Conservation (phyloP, 1,140 invertebrate species). For the Aphelenchoides avenae region DNA sequence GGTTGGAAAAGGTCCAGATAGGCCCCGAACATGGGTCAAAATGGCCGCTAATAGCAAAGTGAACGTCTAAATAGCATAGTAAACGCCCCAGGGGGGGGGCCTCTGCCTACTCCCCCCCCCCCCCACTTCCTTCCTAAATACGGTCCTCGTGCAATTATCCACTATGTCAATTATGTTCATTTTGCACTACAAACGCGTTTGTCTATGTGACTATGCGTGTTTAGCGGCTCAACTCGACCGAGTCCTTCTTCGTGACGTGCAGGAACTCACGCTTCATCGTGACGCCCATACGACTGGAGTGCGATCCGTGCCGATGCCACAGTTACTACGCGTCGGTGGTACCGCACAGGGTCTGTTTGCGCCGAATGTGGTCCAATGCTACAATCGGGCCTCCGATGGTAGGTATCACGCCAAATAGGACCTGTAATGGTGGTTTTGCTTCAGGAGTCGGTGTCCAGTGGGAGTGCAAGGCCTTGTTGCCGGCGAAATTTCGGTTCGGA, state of each 20-base stretch:
- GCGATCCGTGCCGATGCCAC: slow-evolving; percentile 63
- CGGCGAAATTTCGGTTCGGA: slow-evolving; percentile 65
- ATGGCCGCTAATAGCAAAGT: too few species aligned
- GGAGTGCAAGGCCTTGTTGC: slow-evolving; percentile 68
- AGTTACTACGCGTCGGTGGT: slow-evolving; percentile 66
- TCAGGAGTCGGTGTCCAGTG: slow-evolving; percentile 65
- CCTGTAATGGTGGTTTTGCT: too few species aligned
- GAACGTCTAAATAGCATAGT: too few species aligned
- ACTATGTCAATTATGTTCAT: neutral
- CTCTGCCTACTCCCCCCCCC: too few species aligned
- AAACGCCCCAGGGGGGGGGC: too few species aligned
- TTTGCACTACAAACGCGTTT: slow-evolving; percentile 28
- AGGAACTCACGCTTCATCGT: slow-evolving; percentile 62
- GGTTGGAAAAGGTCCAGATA: too few species aligned
- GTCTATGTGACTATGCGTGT: too few species aligned
- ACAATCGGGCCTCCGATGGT: slow-evolving; percentile 66
- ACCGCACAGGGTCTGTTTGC: slow-evolving; percentile 60
- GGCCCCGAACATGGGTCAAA: too few species aligned
- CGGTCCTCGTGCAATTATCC: neutral
- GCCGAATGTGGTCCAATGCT: slow-evolving; percentile 65
- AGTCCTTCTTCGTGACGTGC: slow-evolving; percentile 62
- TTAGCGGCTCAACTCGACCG: too few species aligned
- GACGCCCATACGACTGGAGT: slow-evolving; percentile 63
- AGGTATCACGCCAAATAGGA: too few species aligned
- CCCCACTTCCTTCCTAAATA: too few species aligned